phyloP scores from a whole-genome alignment of 2,888 invertebrate species.

The Metacarcinus magister region DNA sequence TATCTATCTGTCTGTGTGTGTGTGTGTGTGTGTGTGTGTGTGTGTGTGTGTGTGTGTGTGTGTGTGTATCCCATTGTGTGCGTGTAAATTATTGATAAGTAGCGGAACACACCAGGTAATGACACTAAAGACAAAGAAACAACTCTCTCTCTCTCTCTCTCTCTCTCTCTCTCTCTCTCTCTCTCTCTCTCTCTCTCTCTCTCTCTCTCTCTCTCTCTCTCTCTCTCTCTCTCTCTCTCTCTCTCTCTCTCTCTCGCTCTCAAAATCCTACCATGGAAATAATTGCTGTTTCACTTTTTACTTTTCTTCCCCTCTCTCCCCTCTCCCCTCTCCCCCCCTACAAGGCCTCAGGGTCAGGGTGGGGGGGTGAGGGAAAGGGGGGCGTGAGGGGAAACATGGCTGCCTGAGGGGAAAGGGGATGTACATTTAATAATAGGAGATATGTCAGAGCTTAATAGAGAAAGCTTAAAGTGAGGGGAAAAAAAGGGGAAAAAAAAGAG shows the following conservation, averaged over 20 bases:
- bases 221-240: not conserved
- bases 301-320: not conserved
- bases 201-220: slow-evolving; percentile 53
- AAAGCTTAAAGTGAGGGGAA: not conserved
- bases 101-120: not conserved
- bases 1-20: not conserved
- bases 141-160: not conserved
- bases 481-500: not conserved
- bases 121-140: slow-evolving; percentile 26
- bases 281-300: slow-evolving; percentile 2
- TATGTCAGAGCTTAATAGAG: not conserved
- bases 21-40: not conserved
- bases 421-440: slow-evolving; percentile 18
- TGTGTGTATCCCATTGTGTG: not conserved
- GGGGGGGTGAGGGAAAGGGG: not conserved
- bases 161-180: not conserved
- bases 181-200: slow-evolving; percentile 42
- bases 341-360: not conserved
- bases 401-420: not conserved
- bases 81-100: not conserved
- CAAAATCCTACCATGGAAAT: not conserved
- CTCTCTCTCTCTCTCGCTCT: not conserved
- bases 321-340: not conserved
- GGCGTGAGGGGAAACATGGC: not conserved
- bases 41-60: not conserved